These are phyloP conservation scores for Aegithalos caudatus DNA, from an alignment of 2,113 vertebrate species.

Conservation along the genomic window DNA sequence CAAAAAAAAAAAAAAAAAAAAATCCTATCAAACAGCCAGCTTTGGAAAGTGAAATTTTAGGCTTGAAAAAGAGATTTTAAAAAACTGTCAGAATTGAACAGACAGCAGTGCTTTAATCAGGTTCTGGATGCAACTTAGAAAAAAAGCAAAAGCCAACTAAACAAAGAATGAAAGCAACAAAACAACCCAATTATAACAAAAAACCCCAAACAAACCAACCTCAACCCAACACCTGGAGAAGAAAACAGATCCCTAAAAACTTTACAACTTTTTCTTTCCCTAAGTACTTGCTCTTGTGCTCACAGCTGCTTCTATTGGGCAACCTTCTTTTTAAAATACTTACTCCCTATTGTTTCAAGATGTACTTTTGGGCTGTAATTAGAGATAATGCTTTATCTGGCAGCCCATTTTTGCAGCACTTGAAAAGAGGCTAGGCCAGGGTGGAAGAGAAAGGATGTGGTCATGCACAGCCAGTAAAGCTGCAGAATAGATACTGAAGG, in stretches of 20 bases:
- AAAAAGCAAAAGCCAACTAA: not conserved
- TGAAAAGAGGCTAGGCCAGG: not conserved
- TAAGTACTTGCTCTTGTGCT: not conserved
- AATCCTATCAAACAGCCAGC: not conserved
- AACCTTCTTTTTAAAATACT: not conserved
- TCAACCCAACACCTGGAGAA: not conserved
- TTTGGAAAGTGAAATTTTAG: not conserved
- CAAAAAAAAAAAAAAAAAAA: too few species aligned
- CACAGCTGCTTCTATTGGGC: not conserved
- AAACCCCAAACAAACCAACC: accelerated
- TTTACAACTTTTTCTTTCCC: not conserved
- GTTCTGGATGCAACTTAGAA: not conserved
- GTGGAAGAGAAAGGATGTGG: not conserved
- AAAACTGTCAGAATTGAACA: not conserved
- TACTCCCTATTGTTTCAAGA: not conserved
- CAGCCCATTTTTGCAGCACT: not conserved
- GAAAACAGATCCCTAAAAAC: not conserved
- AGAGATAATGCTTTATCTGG: not conserved
- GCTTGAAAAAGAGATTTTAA: not conserved
- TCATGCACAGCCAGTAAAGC: not conserved
- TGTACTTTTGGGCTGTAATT: not conserved
- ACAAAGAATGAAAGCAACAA: not conserved
- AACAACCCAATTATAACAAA: not conserved
- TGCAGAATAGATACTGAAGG: not conserved
- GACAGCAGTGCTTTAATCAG: not conserved